Evolutionary conservation across 1,140 invertebrate genomes (phyloP).

Genomic region (Coelopa frigida): DNA sequence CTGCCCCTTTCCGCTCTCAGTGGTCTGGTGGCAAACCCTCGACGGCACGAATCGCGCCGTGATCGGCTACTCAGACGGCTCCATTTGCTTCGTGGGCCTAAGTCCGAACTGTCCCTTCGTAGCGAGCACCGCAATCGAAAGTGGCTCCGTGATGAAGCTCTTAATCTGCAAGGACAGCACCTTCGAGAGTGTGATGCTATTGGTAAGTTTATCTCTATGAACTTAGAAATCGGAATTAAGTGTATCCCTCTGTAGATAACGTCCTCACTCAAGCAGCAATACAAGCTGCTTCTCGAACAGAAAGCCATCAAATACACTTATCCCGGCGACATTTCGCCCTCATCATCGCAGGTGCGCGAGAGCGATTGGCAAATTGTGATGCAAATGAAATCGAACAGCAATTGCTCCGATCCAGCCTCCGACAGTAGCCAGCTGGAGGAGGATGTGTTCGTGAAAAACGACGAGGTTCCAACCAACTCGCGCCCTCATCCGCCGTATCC

Average conservation of each 20-base stretch:
- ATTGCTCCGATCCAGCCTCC: conserved; percentile 39
- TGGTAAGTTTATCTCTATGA: conserved; percentile 47
- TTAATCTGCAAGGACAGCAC: conserved; percentile 62
- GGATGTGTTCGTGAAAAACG: conserved; percentile 32
- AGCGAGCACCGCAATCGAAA: conserved; percentile 54
- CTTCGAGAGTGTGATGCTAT: conserved; percentile 57
- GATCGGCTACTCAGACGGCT: conserved; percentile 64
- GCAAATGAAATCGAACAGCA: conserved; percentile 31
- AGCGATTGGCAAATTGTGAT: conserved; percentile 44
- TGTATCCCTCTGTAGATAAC: conserved; percentile 54
- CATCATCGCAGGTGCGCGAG: conserved; percentile 19
- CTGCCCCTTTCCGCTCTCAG: conserved; percentile 50
- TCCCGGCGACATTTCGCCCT: conserved; percentile 47
- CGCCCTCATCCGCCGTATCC: background rate
- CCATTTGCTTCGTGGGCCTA: conserved; percentile 63
- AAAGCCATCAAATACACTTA: conserved; percentile 53
- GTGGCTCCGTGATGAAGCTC: conserved; percentile 52
- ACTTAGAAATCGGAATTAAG: background rate
- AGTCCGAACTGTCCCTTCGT: conserved; percentile 57
- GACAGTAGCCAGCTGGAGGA: conserved; percentile 36
- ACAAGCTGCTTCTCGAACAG: conserved; percentile 58
- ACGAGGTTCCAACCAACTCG: conserved; percentile 14
- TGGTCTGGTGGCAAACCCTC: conserved; percentile 67
- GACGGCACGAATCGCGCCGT: conserved; percentile 52
- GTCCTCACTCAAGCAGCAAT: conserved; percentile 54